Evolutionary conservation across 2,113 vertebrate species (phyloP).

Genomic region (Collichthys lucidus): DNA sequence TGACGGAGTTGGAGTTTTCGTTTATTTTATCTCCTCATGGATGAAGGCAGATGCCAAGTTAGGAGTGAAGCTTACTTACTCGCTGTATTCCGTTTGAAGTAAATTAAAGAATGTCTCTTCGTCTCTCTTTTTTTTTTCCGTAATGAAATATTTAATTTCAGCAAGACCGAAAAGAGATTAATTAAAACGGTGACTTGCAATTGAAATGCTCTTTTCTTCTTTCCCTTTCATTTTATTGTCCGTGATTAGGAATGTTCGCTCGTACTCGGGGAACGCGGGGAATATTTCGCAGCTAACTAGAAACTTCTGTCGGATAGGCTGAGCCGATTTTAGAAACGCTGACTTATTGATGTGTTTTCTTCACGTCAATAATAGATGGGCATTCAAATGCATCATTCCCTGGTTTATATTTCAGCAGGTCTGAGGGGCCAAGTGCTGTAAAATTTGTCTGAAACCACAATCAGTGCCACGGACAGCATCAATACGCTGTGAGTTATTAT

Average conservation of each 20-base stretch:
- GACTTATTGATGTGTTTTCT: slow-evolving; percentile 73
- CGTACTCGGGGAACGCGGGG: slow-evolving; percentile 41
- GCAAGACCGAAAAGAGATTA: slow-evolving; percentile 66
- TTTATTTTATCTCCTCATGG: slow-evolving; percentile 61
- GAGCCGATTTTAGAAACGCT: slow-evolving; percentile 65
- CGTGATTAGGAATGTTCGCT: slow-evolving; percentile 60
- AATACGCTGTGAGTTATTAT: not conserved
- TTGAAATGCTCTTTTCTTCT: slow-evolving; percentile 60
- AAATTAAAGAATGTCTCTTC: slow-evolving; percentile 74
- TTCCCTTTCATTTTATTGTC: slow-evolving; percentile 55
- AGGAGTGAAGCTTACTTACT: slow-evolving; percentile 60
- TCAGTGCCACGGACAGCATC: slow-evolving; percentile 24
- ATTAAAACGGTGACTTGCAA: slow-evolving; percentile 76
- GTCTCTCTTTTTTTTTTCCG: slow-evolving; percentile 65
- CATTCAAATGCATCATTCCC: slow-evolving; percentile 55
- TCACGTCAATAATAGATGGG: slow-evolving; percentile 60
- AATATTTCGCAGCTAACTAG: slow-evolving; percentile 56
- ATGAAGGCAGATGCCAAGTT: slow-evolving; percentile 66
- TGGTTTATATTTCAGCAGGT: slow-evolving; percentile 52
- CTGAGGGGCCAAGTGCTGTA: slow-evolving; percentile 38
- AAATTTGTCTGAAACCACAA: slow-evolving; percentile 10
- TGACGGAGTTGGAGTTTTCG: slow-evolving; percentile 34
- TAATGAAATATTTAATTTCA: slow-evolving; percentile 84
- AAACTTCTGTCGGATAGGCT: slow-evolving; percentile 51
- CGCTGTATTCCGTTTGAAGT: slow-evolving; percentile 81